Evolutionary conservation across 1,140 invertebrate genomes (phyloP), one percentile per base, ranked within the genome.

Genomic region (Lepidurus packardi): DNA sequence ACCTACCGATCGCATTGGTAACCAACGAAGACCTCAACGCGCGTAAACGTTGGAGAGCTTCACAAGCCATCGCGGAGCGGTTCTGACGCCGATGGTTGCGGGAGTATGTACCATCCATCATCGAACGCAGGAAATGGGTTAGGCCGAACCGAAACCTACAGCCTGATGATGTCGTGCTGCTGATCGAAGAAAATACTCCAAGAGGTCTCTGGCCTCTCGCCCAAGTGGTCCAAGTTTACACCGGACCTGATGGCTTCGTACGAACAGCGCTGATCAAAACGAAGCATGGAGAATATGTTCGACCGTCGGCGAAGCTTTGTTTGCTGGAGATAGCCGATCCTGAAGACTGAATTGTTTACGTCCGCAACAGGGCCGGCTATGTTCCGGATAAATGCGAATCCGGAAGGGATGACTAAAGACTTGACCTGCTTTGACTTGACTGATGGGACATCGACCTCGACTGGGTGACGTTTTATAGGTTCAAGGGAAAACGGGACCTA

Each of bases 41-140:
- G 1, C 42, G 78, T 11, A 73, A 65, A 16, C 1, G 42, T 13
- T 80, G 78, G 74, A 10, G 79, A 73, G 11, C 13, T 2, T 24
- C 78, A 6, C 80, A 80, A 43, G 65, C 7, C 13, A 47, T 77
- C 3, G 74, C 78, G 13, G 53, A 80, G 16, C 21, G 53, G 25
- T 79, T 79, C 34, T 79, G 80, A 79, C 75, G 77, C 41, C 76
- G 80, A 10, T 81, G 74, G 79, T 24, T 76, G 44, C 43, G 53
- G n/a, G 79, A 81, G 43, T 80, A 76, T 41, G 13, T 80, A 0
- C 79, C 79, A 7, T 43, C 25, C 73, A 73, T 80, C 11, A 73
- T 43, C 11, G 73, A 77, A 43, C 9, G 79, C 16, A 11, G 25
- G 16, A 80, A 80, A 74, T 79, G 79, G 79, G 42, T 44, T 24